Percentiles rank a stretch among this genome's conserved stretches.
Conservation (phyloP, 2,888 invertebrate species). For the Caenorhabditis sp. region DNA sequence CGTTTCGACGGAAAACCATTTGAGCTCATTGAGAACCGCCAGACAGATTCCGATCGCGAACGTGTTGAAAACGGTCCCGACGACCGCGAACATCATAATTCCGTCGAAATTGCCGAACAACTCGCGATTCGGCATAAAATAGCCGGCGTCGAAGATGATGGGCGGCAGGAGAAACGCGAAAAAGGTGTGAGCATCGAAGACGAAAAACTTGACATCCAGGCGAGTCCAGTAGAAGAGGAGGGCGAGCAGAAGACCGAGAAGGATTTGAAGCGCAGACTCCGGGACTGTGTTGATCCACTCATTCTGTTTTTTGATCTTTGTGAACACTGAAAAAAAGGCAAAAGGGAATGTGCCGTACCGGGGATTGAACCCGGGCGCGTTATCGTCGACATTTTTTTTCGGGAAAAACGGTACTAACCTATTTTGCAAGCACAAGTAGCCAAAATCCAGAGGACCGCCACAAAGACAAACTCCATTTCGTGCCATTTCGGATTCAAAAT, state of each 20-base stretch:
- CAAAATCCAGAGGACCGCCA: constrained; percentile 9
- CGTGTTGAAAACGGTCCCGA: constrained; percentile 95
- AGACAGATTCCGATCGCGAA: constrained; percentile 80
- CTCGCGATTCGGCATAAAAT: constrained; percentile 96
- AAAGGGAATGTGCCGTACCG: constrained; percentile 63
- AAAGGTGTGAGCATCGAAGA: constrained; percentile 85
- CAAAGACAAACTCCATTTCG: constrained; percentile 16
- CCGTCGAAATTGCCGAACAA: constrained; percentile 98
- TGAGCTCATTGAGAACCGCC: constrained; percentile 14
- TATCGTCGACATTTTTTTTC: background rate
- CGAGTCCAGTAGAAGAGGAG: background rate
- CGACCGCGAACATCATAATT: constrained; percentile 90
- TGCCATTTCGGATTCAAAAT: constrained; percentile 28
- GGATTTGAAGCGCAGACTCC: constrained; percentile 35
- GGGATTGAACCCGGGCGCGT: constrained; percentile 76
- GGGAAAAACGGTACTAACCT: constrained; percentile 1
- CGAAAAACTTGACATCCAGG: constrained; percentile 7
- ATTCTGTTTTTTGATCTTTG: constrained; percentile 17
- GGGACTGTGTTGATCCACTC: constrained; percentile 5
- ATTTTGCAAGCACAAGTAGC: constrained; percentile 6
- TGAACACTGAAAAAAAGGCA: constrained; percentile 21
- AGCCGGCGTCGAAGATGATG: constrained; percentile 97
- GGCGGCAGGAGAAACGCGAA: constrained; percentile 98
- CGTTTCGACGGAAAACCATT: constrained; percentile 23
- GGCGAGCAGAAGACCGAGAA: constrained; percentile 13